Conservation (phyloP, 1,140 invertebrate species). For the Apis florea region DNA sequence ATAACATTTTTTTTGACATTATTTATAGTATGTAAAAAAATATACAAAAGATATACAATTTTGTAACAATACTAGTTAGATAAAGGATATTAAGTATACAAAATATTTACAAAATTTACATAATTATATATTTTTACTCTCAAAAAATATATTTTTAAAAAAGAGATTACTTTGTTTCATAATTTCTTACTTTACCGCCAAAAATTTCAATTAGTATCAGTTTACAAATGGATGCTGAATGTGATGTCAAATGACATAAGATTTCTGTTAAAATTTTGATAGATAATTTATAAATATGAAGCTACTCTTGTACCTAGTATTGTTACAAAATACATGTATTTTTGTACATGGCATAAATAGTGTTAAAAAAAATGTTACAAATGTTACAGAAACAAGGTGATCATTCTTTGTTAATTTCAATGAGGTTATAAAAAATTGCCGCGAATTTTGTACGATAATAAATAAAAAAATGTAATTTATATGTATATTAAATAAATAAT, state of each 20-base stretch:
- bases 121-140: background rate
- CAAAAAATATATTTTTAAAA: background rate
- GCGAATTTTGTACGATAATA: slow-evolving; percentile 22
- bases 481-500: background rate
- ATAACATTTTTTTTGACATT: too few species aligned
- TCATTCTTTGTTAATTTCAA: background rate
- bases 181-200: background rate
- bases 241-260: slow-evolving; percentile 64
- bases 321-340: slow-evolving; percentile 70
- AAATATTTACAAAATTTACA: too few species aligned
- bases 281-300: slow-evolving; percentile 70
- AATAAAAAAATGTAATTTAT: background rate
- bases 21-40: too few species aligned
- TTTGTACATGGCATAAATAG: slow-evolving; percentile 63
- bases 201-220: slow-evolving; percentile 17
- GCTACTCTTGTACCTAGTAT: slow-evolving; percentile 72
- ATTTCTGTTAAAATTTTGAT: slow-evolving; percentile 63
- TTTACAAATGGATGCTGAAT: slow-evolving; percentile 69
- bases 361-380: slow-evolving; percentile 50
- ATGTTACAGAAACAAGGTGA: slow-evolving; percentile 59
- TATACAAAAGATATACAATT: too few species aligned
- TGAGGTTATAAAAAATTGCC: slow-evolving; percentile 32
- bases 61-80: too few species aligned
- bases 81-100: too few species aligned
- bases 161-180: too few species aligned